A percentile compares a stretch with the other conserved stretches of the same genome.
These are phyloP conservation scores for Bubo blakistoni DNA, from an alignment of 2,113 vertebrate genomes.

Conservation along the genomic window DNA sequence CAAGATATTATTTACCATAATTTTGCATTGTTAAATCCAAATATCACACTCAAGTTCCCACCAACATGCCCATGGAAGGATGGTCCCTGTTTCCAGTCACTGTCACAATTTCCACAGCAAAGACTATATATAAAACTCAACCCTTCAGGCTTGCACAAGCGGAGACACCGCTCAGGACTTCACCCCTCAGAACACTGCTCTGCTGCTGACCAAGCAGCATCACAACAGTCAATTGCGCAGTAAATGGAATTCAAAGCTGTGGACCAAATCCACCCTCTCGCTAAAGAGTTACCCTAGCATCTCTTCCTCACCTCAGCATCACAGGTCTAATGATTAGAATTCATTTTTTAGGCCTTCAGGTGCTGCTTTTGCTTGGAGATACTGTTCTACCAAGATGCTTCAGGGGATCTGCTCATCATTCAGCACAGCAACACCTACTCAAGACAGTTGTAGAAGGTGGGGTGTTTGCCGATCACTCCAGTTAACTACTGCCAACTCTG, in stretches of 20 bases:
- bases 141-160: rapidly evolving
- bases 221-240: not conserved
- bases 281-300: not conserved
- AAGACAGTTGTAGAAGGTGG: not conserved
- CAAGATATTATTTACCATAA: not conserved
- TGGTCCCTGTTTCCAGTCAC: not conserved
- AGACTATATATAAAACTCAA: not conserved
- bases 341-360: not conserved
- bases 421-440: not conserved
- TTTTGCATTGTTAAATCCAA: not conserved
- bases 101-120: not conserved
- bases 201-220: not conserved
- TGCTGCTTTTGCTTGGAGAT: not conserved
- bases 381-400: not conserved
- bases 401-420: not conserved
- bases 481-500: not conserved
- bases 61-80: not conserved
- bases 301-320: not conserved
- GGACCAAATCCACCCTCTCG: not conserved
- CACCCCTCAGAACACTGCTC: not conserved
- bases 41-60: not conserved
- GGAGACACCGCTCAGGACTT: not conserved
- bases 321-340: not conserved
- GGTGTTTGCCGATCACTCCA: not conserved
- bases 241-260: not conserved